These are phyloP conservation scores for Prionailurus bengalensis DNA, from an alignment of 2,113 vertebrate genomes.

Conservation along the genomic window DNA sequence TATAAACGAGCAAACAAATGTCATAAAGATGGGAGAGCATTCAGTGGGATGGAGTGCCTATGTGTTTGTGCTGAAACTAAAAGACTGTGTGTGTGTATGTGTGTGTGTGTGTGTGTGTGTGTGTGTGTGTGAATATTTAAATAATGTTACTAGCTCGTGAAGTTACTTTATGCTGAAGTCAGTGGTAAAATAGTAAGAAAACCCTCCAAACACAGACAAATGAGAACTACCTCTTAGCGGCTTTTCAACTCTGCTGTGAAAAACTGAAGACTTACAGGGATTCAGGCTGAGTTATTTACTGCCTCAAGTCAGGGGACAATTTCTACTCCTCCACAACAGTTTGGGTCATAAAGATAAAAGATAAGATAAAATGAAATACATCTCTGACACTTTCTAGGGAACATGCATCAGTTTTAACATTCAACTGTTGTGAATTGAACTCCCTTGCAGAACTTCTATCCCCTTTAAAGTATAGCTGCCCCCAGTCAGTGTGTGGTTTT, in stretches of 20 bases:
- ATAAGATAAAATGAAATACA: neutral
- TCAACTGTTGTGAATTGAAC: neutral
- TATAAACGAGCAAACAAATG: conserved; percentile 56
- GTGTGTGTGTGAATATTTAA: neutral
- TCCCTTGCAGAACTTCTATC: neutral
- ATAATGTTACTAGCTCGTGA: neutral
- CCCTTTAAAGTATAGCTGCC: neutral
- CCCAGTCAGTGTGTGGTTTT: neutral
- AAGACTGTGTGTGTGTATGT: neutral
- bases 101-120: neutral
- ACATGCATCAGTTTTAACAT: neutral
- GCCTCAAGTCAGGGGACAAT: conserved; percentile 7
- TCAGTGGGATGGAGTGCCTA: neutral
- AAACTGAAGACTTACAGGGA: neutral
- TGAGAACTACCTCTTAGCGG: neutral
- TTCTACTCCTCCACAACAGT: neutral
- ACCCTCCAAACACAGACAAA: neutral
- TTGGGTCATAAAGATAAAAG: neutral
- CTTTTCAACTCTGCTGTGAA: neutral
- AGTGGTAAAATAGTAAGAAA: conserved; percentile 27
- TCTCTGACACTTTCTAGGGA: neutral
- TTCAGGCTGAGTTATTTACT: conserved; percentile 54
- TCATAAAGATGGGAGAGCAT: conserved; percentile 16
- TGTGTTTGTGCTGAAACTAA: conserved; percentile 33
- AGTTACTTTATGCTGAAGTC: conserved; percentile 1